Conservation (phyloP, 2,888 invertebrate species). For the Rhagonycha lutea region DNA sequence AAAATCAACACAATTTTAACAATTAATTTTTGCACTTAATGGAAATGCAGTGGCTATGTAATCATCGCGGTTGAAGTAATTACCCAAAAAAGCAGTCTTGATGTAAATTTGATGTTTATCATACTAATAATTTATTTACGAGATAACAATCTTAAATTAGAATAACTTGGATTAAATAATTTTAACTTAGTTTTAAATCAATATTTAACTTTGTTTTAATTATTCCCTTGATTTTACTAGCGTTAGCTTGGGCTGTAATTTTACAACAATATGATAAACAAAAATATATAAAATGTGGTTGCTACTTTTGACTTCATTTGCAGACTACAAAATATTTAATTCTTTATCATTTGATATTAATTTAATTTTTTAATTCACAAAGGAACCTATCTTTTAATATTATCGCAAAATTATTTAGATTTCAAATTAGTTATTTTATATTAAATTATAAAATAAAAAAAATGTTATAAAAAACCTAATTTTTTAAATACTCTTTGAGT, state of each 20-base stretch:
- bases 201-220: neutral
- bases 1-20: slow-evolving; percentile 4
- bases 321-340: neutral
- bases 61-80: neutral
- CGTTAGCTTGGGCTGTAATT: neutral
- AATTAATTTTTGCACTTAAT: neutral
- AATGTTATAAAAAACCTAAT: too few relatives aligned
- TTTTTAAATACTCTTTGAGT: too few relatives aligned
- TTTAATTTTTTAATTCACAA: neutral
- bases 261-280: too few relatives aligned
- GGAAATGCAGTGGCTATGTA: neutral
- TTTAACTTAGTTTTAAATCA: neutral
- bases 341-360: neutral
- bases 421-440: too few relatives aligned
- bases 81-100: neutral
- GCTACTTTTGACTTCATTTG: neutral
- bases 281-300: neutral
- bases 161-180: neutral
- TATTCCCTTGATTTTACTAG: neutral
- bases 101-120: neutral
- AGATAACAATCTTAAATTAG: neutral
- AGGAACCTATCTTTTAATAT: neutral
- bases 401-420: neutral
- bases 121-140: neutral
- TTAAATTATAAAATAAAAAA: too few relatives aligned